phyloP scores from a whole-genome alignment of 2,797 vertebrate genomes.

The Pseudotriccus pelzelni region DNA sequence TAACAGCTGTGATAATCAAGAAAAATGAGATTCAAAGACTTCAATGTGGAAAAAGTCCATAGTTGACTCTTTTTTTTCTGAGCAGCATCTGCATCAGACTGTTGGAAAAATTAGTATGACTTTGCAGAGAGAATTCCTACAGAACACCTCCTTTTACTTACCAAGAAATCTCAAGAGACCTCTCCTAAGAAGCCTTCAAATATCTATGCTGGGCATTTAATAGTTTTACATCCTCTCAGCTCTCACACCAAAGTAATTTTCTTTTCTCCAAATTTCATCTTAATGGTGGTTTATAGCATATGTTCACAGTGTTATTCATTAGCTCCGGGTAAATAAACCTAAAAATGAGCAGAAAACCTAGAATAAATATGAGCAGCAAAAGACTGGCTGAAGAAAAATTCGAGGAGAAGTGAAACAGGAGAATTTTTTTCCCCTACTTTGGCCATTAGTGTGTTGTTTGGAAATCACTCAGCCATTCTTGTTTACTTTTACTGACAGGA shows the following conservation, averaged over 20 bases:
- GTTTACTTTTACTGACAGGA: slow-evolving; percentile 68
- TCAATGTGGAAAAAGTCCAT: slow-evolving; percentile 40
- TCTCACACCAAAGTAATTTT: slow-evolving; percentile 55
- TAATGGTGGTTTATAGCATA: slow-evolving; percentile 63
- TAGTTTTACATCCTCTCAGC: slow-evolving; percentile 27
- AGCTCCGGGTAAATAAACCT: slow-evolving; percentile 61
- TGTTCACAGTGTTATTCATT: slow-evolving; percentile 58
- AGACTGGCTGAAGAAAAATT: slow-evolving; percentile 19
- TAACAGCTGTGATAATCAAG: slow-evolving; percentile 58
- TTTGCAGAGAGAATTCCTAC: slow-evolving; percentile 8
- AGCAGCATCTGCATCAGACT: slow-evolving; percentile 33
- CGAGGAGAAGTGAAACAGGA: background rate
- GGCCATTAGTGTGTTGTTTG: slow-evolving; percentile 50
- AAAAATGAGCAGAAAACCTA: slow-evolving; percentile 35
- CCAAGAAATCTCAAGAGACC: slow-evolving; percentile 6
- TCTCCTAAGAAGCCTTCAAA: slow-evolving; percentile 45
- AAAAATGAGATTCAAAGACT: slow-evolving; percentile 60
- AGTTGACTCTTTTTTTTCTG: slow-evolving; percentile 9
- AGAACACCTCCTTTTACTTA: slow-evolving; percentile 26
- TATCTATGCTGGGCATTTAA: slow-evolving; percentile 37
- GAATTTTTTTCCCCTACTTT: background rate
- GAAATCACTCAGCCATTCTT: slow-evolving; percentile 59
- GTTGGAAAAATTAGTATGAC: background rate
- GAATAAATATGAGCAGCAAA: slow-evolving; percentile 38
- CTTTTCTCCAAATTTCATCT: slow-evolving; percentile 58